A percentile compares a stretch with the other conserved stretches of the same genome.
Evolutionary conservation across 2,797 vertebrate species (phyloP).

Genomic region (Cottoperca gobio): DNA sequence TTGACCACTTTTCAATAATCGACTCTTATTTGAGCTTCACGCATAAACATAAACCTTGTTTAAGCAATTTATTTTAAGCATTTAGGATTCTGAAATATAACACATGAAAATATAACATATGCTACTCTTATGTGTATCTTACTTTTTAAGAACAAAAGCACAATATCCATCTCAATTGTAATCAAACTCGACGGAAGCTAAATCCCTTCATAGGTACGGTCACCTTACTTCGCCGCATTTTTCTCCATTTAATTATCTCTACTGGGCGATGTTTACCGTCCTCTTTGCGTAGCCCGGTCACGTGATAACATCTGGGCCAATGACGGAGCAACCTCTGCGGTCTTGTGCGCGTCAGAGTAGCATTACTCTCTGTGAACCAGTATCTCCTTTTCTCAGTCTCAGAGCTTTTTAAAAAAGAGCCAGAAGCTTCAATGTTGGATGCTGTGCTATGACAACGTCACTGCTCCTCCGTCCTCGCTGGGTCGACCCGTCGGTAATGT

Average conservation of each 20-base stretch:
- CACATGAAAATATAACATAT: neutral
- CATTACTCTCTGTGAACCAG: slow-evolving; percentile 89
- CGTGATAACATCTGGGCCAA: slow-evolving; percentile 88
- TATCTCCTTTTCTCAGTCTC: slow-evolving; percentile 93
- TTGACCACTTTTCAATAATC: neutral
- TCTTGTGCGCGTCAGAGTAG: slow-evolving; percentile 90
- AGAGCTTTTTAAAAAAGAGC: slow-evolving; percentile 88
- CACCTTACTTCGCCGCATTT: slow-evolving; percentile 81
- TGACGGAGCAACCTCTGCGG: slow-evolving; percentile 82
- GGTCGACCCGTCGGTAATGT: slow-evolving; percentile 98
- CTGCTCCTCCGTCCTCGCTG: slow-evolving; percentile 99
- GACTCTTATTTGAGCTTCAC: neutral
- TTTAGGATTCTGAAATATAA: neutral
- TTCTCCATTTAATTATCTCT: slow-evolving; percentile 87
- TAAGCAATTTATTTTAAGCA: neutral
- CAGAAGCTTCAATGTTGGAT: slow-evolving; percentile 92
- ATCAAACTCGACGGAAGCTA: slow-evolving; percentile 27
- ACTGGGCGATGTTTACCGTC: slow-evolving; percentile 86
- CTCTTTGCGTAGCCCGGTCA: slow-evolving; percentile 92
- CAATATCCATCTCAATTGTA: slow-evolving; percentile 13
- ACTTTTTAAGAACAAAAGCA: slow-evolving; percentile 14
- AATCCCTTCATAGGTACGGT: slow-evolving; percentile 57
- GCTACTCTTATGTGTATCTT: neutral
- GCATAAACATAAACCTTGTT: neutral
- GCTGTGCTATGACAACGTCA: slow-evolving; percentile 99